A percentile compares a stretch with the other conserved stretches of the same genome.
Conservation (phyloP, 2,888 invertebrate genomes). For the Agapostemon virescens region DNA sequence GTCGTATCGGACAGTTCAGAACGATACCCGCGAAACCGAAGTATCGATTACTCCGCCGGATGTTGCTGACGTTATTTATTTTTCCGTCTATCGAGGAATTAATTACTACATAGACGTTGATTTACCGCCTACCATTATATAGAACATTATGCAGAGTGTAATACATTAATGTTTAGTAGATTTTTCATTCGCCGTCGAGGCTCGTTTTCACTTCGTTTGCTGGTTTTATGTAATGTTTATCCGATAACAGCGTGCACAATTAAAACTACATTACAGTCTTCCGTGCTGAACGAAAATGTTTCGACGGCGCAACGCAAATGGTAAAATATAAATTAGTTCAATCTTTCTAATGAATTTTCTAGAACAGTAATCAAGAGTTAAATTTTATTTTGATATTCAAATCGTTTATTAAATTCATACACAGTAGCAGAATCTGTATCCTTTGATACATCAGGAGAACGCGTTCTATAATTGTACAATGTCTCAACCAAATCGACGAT, state of each 20-base stretch:
- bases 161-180: background rate
- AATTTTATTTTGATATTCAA: background rate
- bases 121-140: conserved; percentile 46
- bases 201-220: background rate
- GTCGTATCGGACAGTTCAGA: conserved; percentile 37
- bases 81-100: conserved; percentile 55
- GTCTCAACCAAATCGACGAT: too few species aligned
- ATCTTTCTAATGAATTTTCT: background rate
- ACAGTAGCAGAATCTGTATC: too few species aligned
- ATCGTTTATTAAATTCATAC: too few species aligned
- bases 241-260: background rate
- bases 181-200: background rate
- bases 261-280: background rate
- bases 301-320: background rate
- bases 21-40: conserved; percentile 39
- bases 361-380: background rate
- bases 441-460: too few species aligned
- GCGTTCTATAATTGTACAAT: too few species aligned
- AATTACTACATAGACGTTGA: conserved; percentile 56
- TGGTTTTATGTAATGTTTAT: background rate
- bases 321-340: background rate
- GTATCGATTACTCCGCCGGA: conserved; percentile 62
- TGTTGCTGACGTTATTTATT: conserved; percentile 65
- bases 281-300: background rate
- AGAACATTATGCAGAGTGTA: background rate